Base-by-base conservation (phyloP, 2,113 vertebrate species). In the Sturnira hondurensis region DNA sequence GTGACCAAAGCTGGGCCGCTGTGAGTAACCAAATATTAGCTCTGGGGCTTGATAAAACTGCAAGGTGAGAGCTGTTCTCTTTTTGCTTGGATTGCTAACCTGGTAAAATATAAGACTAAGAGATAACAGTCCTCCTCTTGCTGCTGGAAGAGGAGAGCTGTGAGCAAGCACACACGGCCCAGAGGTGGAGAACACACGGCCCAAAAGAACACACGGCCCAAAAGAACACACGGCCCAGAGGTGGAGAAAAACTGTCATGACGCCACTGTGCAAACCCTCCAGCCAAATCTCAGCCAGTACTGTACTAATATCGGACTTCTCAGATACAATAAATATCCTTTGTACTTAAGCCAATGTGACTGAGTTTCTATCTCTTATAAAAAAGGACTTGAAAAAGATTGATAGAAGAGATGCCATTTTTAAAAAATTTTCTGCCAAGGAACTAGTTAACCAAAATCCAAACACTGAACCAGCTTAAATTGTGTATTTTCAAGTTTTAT, bases 391-490 rank as follows among this genome's bases (percentile, higher is more conserved):
- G 86, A 15, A n/a, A 56, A 95, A 67, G 33, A 43, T 4, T 50
- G n/a, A 76, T n/a, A 73, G 68, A 68, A 61, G 11, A 86, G 14
- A 38, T n/a, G 11, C 9, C 56, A 68, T 82, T 82, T 81, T 88
- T 68, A 12, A 26, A 61, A 89, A 50, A 61, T 50, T 86, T 78
- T 91, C 81, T 94, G n/a, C 71, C 71, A 87, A 67, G 36, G 41
- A 78, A 10, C 22, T 52, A 85, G 15, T 68, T 82, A 78, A 81
- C 36, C 38, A 91, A 94, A 89, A 86, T n/a, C 92, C 92, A 94
- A 96, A 91, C 41, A 89, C 0, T 89, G 33, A 93, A 76, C 50
- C 12, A 36, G n/a, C 68, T 94, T 91, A 74, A 94, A 83, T 86
- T 50, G 38, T 68, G 3, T 52, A 45, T 73, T 76, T 92, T 80